Percentiles rank a stretch among this genome's conserved stretches.
These are phyloP conservation scores for Mastomys coucha DNA, from an alignment of 2,113 vertebrate genomes.

Conservation along the genomic window DNA sequence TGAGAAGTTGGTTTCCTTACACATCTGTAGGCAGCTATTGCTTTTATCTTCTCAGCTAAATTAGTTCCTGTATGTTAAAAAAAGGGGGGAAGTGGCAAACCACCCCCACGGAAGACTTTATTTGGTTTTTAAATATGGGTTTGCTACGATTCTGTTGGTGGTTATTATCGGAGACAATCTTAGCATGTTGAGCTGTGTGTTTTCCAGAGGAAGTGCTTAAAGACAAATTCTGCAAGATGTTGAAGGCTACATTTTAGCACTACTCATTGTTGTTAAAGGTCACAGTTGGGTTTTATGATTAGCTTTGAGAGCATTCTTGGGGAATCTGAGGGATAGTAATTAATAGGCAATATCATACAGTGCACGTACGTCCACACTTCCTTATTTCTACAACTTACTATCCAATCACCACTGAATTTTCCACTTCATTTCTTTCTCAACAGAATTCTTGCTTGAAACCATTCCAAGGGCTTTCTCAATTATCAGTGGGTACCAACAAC, in stretches of 20 bases:
- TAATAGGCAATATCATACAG: conserved; percentile 37
- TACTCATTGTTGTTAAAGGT: conserved; percentile 65
- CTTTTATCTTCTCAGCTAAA: conserved; percentile 85
- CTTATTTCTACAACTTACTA: conserved; percentile 27
- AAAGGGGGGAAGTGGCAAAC: conserved; percentile 82
- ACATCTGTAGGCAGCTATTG: conserved; percentile 75
- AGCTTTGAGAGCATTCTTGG: conserved; percentile 58
- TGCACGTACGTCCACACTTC: neutral
- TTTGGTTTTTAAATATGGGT: conserved; percentile 81
- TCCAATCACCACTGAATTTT: conserved; percentile 52
- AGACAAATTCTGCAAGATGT: conserved; percentile 71
- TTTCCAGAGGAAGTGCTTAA: conserved; percentile 79
- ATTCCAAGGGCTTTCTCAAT: neutral
- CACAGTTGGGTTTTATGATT: conserved; percentile 70
- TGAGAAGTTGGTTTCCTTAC: conserved; percentile 67
- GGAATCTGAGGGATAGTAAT: conserved; percentile 65
- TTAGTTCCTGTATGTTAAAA: conserved; percentile 81
- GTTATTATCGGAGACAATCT: conserved; percentile 79
- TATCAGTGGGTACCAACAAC: conserved; percentile 59
- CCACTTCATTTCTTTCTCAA: conserved; percentile 74
- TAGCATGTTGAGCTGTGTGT: conserved; percentile 75
- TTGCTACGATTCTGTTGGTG: conserved; percentile 78
- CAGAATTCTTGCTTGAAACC: conserved; percentile 58
- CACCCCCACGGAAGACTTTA: conserved; percentile 82
- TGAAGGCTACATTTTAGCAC: conserved; percentile 64